Evolutionary conservation across 2,113 vertebrate species (phyloP).

Genomic region (Rhynchomys soricoides): DNA sequence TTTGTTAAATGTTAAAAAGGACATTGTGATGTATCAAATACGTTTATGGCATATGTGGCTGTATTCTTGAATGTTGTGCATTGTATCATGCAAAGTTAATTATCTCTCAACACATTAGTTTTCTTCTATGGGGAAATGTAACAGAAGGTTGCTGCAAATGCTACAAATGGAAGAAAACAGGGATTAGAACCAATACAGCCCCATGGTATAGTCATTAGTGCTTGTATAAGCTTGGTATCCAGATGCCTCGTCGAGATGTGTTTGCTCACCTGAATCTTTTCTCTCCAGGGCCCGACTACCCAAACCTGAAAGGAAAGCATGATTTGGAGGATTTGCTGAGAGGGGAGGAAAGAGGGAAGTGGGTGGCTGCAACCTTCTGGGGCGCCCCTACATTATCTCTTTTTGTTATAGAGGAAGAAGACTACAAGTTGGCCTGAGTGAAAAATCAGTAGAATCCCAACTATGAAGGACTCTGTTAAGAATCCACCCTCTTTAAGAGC

Average conservation of each 20-base stretch:
- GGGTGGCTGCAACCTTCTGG: conserved; percentile 21
- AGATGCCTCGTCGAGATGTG: conserved; percentile 40
- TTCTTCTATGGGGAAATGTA: conserved; percentile 15
- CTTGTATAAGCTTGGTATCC: not conserved
- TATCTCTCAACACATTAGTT: conserved; percentile 67
- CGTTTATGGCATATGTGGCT: not conserved
- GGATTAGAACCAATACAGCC: conserved; percentile 59
- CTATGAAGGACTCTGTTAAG: conserved; percentile 23
- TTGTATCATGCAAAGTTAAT: conserved; percentile 72
- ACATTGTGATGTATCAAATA: not conserved
- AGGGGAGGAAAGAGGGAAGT: not conserved
- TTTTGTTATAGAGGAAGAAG: conserved; percentile 30
- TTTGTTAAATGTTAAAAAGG: not conserved
- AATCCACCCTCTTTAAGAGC: not conserved
- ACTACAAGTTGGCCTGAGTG: conserved; percentile 19
- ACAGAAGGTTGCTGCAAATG: not conserved
- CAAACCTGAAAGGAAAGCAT: conserved; percentile 96
- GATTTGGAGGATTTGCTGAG: conserved; percentile 75
- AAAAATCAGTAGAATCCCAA: conserved; percentile 35
- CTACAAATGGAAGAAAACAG: conserved; percentile 40
- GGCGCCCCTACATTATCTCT: conserved; percentile 38
- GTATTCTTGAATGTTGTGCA: not conserved
- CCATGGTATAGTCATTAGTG: conserved; percentile 63
- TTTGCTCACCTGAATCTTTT: conserved; percentile 96
- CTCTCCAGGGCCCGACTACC: conserved; percentile 92